Evolutionary conservation across 2,797 vertebrate genomes (phyloP).

Genomic region (Atherinosoma microstoma): DNA sequence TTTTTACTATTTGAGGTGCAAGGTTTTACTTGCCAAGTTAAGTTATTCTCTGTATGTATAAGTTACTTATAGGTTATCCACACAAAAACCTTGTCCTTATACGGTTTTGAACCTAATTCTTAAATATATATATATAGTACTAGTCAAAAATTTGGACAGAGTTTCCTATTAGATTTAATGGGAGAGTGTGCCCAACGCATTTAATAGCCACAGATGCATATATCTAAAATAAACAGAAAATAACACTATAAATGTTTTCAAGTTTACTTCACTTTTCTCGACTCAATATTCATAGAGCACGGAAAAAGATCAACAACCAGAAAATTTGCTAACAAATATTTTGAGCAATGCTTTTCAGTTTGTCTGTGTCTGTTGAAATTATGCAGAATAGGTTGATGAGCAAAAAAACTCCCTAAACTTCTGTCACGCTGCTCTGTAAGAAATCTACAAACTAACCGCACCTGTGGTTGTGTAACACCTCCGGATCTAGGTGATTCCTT

Average conservation of each 20-base stretch:
- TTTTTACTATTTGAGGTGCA: slow-evolving; percentile 42
- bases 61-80: slow-evolving; percentile 11
- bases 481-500: slow-evolving; percentile 80
- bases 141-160: too few relatives aligned
- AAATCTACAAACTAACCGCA: slow-evolving; percentile 57
- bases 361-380: neutral
- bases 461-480: slow-evolving; percentile 74
- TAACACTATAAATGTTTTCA: too few relatives aligned
- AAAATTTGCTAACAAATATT: neutral
- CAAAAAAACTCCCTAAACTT: slow-evolving; percentile 6
- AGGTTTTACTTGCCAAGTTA: slow-evolving; percentile 1
- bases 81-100: slow-evolving; percentile 30
- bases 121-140: slow-evolving; percentile 7
- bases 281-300: slow-evolving; percentile 11
- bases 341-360: neutral
- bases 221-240: slow-evolving; percentile 16
- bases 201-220: slow-evolving; percentile 8
- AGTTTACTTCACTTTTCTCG: too few relatives aligned
- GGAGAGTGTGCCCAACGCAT: too few relatives aligned
- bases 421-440: slow-evolving; percentile 37
- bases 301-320: neutral
- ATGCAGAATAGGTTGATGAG: slow-evolving; percentile 16
- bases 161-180: too few relatives aligned
- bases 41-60: neutral
- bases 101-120: slow-evolving; percentile 23